Conservation (phyloP, 2,797 vertebrate species). For the Neosilurus hyrtlii region DNA sequence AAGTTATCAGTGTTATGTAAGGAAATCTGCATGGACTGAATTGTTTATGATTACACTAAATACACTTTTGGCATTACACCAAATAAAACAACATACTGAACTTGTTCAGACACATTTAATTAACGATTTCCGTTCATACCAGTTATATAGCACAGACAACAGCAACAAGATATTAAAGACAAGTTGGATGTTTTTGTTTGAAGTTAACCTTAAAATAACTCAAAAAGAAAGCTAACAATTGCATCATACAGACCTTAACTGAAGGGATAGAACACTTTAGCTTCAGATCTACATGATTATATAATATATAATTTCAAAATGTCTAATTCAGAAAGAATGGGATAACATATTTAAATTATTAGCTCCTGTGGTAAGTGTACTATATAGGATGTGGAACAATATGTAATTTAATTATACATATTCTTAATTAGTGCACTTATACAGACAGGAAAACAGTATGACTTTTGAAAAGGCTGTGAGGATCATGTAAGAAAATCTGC, state of each 20-base stretch:
- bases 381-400: too few species aligned
- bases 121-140: conserved; percentile 51
- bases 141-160: conserved; percentile 63
- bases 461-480: too few species aligned
- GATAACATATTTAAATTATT: not conserved
- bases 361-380: too few species aligned
- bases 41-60: not conserved
- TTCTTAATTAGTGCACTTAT: too few species aligned
- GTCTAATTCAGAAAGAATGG: conserved; percentile 57
- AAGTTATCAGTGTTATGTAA: not conserved
- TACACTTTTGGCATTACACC: not conserved
- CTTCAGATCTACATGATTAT: conserved; percentile 53
- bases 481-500: too few species aligned
- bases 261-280: conserved; percentile 76
- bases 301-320: conserved; percentile 40
- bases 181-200: conserved; percentile 52
- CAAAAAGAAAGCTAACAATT: conserved; percentile 75
- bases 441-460: too few species aligned
- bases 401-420: too few species aligned
- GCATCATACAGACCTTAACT: conserved; percentile 77
- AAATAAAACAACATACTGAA: conserved; percentile 34
- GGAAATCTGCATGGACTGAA: not conserved
- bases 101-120: conserved; percentile 52
- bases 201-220: conserved; percentile 71
- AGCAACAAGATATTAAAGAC: conserved; percentile 62